phyloP scores from a whole-genome alignment of 2,888 invertebrate genomes.

The Scaptomyza parva region DNA sequence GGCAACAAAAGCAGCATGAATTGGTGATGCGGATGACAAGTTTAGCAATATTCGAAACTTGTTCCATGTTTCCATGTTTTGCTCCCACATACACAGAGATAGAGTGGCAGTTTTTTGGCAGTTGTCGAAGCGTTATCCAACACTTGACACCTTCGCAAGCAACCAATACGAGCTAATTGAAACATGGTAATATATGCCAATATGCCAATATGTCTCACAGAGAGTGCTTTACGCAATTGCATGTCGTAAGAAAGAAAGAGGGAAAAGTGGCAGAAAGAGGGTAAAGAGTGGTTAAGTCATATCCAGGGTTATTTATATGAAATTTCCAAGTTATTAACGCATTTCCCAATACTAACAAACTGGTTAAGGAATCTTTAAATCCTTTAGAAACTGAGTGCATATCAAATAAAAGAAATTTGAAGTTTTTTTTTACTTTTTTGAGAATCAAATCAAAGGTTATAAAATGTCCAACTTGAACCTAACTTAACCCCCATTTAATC shows the following conservation, averaged over 20 bases:
- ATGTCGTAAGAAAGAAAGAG: background rate
- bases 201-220: background rate
- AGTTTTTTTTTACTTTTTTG: no score
- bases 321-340: background rate
- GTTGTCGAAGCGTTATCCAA: constrained; percentile 35
- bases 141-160: constrained; percentile 28
- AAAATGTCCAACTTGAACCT: constrained; percentile 1
- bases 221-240: background rate
- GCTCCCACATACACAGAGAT: constrained; percentile 14
- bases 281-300: no score
- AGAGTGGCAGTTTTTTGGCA: no score
- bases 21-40: constrained; percentile 28
- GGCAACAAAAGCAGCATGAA: constrained; percentile 30
- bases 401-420: no score
- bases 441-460: no score
- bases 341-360: no score
- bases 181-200: constrained; percentile 1
- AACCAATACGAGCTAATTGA: background rate
- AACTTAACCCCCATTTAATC: background rate
- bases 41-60: constrained; percentile 17
- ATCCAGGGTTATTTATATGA: no score
- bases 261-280: background rate
- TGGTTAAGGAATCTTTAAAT: background rate
- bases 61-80: constrained; percentile 16
- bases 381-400: no score